Base-by-base conservation (phyloP, 2,113 vertebrate genomes). In the Microcebus jonahi region DNA sequence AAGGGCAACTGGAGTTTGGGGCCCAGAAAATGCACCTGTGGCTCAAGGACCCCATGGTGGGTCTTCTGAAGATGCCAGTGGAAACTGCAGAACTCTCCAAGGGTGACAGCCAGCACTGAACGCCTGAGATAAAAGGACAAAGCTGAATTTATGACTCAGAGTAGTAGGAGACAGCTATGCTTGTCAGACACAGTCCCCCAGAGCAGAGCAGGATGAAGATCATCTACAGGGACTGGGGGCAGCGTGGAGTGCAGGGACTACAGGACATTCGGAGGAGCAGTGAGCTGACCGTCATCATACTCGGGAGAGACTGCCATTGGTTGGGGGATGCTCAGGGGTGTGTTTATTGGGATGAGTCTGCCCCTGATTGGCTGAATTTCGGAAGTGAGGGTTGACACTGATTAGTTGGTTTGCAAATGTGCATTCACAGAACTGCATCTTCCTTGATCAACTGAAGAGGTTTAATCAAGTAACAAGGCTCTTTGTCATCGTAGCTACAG, bases 201-300 rank as follows among this genome's bases (percentile, higher is more conserved):
- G 17, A n/a, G 21, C 39, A 76, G 11, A 42, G 50, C 11, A 8
- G 77, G 18, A 15, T 2, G 17, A 4, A 3, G 2, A 0, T 5
- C 68, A 23, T 17, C 12, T 2, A 2, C 1, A 18, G 34, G 15
- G 17, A 42, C 1, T 6, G 4, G 17, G 17, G 36, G 42, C 34
- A 20, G n/a, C 2, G 0, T 0, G 13, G 53, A 10, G 3, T 11
- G 48, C 0, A 2, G 91, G 75, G 34, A 34, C 17, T 7, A 42
- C 18, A 31, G 45, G 82, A 17, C 11, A 3, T 5, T 48, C 36
- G 48, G 84, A 31, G 61, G 9, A 23, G 17, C 18, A 3, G 48
- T 0, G 39, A 17, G 18, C 6, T 5, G 82, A 34, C 12, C 9
- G 0, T 20, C 20, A 3, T 45, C 53, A 31, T 3, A 1, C 36